phyloP scores from a whole-genome alignment of 37 sponge, comb jelly and placozoan genomes.

The Hexactinellida sp. region DNA sequence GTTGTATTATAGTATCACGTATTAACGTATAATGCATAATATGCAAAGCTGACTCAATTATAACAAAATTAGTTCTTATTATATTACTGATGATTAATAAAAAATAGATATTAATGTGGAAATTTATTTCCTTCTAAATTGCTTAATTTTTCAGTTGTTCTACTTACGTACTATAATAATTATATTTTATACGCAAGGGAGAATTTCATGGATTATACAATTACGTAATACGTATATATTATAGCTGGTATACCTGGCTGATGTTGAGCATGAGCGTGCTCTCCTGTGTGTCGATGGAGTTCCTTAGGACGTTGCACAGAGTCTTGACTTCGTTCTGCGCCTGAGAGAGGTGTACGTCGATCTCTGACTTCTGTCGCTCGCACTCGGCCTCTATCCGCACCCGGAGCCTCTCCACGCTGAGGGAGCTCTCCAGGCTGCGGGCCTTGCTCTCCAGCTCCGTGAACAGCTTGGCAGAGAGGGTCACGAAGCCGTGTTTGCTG shows the following conservation, averaged over 20 bases:
- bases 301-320: neutral
- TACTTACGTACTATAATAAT: no score
- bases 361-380: conserved; percentile 4
- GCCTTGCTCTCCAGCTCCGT: neutral
- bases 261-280: neutral
- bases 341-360: neutral
- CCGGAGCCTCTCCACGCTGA: neutral
- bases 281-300: neutral
- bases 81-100: no score
- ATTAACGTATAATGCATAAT: no score
- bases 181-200: no score
- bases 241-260: neutral
- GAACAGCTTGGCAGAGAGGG: neutral
- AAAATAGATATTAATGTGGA: no score
- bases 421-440: neutral
- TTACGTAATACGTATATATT: no score
- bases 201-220: no score
- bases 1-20: no score
- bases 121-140: no score
- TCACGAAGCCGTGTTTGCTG: neutral
- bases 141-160: no score
- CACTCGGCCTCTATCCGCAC: neutral
- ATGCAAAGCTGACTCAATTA: no score
- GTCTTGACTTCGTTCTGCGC: conserved; percentile 16
- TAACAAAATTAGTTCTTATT: no score